Percentiles rank a stretch among this genome's conserved stretches.
Evolutionary conservation across 64 coral and sea anemone genomes (phyloP).

Genomic region (Porites lutea): DNA sequence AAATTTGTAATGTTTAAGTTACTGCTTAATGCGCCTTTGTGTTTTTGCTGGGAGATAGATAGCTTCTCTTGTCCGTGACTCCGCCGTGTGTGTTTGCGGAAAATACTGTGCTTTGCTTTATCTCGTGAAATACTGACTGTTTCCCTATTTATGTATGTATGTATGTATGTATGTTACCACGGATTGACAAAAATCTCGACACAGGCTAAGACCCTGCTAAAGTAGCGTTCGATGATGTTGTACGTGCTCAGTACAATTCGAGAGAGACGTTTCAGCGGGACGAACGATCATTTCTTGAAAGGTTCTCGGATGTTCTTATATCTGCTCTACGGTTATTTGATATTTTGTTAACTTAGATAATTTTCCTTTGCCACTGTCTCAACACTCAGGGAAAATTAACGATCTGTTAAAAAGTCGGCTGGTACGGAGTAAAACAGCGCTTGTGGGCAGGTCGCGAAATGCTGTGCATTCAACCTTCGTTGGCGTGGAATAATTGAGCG

Average conservation of each 20-base stretch:
- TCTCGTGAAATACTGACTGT: background rate
- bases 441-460: background rate
- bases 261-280: background rate
- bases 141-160: background rate
- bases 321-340: slow-evolving; percentile 2
- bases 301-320: background rate
- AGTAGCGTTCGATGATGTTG: background rate
- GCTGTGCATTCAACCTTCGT: background rate
- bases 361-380: background rate
- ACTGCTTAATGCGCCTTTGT: background rate
- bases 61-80: background rate
- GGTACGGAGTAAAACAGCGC: background rate
- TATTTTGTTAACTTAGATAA: slow-evolving; percentile 10
- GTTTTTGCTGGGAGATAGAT: background rate
- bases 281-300: slow-evolving; percentile 24
- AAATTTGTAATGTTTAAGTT: background rate
- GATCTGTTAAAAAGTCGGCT: background rate
- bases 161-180: background rate
- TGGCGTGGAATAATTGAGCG: background rate
- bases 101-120: slow-evolving; percentile 1
- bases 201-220: background rate
- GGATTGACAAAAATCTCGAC: background rate
- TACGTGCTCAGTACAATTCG: background rate
- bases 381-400: slow-evolving; percentile 21
- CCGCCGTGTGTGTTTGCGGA: background rate